Evolutionary conservation across 2,113 vertebrate genomes (phyloP).

Genomic region (Alaudala cheleensis): DNA sequence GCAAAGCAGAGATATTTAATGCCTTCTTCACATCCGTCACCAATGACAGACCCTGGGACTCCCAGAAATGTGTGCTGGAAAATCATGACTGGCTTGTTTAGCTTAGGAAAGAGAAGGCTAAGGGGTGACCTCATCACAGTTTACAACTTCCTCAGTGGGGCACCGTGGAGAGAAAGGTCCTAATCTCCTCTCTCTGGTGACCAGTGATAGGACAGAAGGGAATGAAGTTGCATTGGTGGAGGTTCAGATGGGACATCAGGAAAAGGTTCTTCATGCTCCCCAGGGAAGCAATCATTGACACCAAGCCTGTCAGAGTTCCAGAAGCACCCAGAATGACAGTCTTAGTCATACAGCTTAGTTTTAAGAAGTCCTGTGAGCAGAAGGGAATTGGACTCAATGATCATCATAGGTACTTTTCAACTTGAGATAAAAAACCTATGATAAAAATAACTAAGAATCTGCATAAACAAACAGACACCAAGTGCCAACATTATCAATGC

Average conservation of each 20-base stretch:
- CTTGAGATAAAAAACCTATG: not conserved
- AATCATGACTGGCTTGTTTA: not conserved
- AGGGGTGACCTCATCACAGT: not conserved
- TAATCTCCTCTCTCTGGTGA: not conserved
- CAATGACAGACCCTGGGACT: not conserved
- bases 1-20: not conserved
- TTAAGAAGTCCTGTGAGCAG: not conserved
- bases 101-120: not conserved
- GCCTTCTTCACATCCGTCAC: not conserved
- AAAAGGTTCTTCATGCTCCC: not conserved
- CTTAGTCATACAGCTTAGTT: not conserved
- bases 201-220: not conserved
- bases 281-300: not conserved
- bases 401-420: not conserved
- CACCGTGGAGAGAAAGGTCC: not conserved
- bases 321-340: not conserved
- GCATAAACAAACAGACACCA: not conserved
- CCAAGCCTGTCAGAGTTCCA: not conserved
- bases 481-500: not conserved
- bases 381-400: not conserved
- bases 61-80: not conserved
- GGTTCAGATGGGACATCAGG: not conserved
- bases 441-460: not conserved
- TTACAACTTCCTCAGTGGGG: not conserved
- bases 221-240: not conserved